Percentiles rank a stretch among this genome's conserved stretches.
Evolutionary conservation across 2,888 invertebrate genomes (phyloP).

Genomic region (Polietes domitor): DNA sequence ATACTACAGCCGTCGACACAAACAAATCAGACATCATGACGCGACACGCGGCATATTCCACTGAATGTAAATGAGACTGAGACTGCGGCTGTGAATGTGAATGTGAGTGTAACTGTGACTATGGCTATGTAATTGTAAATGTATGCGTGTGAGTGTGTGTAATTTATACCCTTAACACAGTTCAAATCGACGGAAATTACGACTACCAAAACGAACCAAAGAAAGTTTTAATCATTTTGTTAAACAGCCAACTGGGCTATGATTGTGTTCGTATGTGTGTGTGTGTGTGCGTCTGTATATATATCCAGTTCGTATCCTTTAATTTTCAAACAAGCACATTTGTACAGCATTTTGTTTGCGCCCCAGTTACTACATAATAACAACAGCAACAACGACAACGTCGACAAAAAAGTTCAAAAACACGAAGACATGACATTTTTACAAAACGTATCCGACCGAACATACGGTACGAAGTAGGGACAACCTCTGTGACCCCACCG

Average conservation of each 20-base stretch:
- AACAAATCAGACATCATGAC: conserved; percentile 47
- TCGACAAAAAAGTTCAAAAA: neutral
- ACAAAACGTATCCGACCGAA: neutral
- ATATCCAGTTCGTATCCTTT: conserved; percentile 16
- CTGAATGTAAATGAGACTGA: conserved; percentile 8
- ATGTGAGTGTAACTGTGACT: conserved; percentile 3
- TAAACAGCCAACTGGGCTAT: conserved; percentile 18
- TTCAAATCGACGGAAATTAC: conserved; percentile 9
- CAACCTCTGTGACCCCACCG: neutral
- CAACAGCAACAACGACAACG: neutral
- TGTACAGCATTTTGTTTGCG: conserved; percentile 3
- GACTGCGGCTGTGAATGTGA: conserved; percentile 2
- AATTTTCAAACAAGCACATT: conserved; percentile 27
- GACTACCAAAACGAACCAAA: conserved; percentile 21
- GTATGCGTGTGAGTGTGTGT: neutral
- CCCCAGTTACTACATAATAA: conserved; percentile 12
- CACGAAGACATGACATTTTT: neutral
- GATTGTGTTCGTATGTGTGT: neutral
- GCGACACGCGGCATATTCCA: conserved; percentile 33
- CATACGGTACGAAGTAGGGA: neutral
- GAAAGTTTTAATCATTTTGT: conserved; percentile 46
- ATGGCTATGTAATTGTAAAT: neutral
- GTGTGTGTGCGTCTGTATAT: neutral
- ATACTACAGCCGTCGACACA: conserved; percentile 7
- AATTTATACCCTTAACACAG: conserved; percentile 34